Evolutionary conservation across 2,888 invertebrate genomes (phyloP).

Genomic region (Cepaea hortensis): DNA sequence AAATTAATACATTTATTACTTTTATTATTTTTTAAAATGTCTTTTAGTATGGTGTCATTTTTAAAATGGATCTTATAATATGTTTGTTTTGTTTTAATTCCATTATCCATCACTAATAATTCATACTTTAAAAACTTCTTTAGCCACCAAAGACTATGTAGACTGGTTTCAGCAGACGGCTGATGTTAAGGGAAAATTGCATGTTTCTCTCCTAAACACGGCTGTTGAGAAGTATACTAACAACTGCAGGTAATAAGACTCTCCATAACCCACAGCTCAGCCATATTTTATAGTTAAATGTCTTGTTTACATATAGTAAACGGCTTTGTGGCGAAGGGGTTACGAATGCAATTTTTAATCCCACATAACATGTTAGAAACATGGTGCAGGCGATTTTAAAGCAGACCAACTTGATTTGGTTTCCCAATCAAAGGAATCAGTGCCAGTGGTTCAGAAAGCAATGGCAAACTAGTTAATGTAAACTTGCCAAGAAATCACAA

Average conservation of each 20-base stretch:
- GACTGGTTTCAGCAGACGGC: conserved; percentile 69
- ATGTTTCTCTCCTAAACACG: conserved; percentile 65
- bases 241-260: conserved; percentile 65
- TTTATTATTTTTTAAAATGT: not conserved
- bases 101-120: not conserved
- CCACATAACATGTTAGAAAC: too few species aligned
- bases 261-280: conserved; percentile 11
- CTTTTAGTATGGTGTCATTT: not conserved
- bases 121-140: not conserved
- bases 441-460: too few species aligned
- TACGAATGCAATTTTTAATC: too few species aligned
- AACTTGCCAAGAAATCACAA: too few species aligned
- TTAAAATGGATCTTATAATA: not conserved
- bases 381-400: too few species aligned
- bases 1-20: too few species aligned
- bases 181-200: conserved; percentile 62
- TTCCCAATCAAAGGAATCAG: too few species aligned
- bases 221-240: conserved; percentile 68
- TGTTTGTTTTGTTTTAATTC: not conserved
- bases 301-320: too few species aligned
- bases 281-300: too few species aligned
- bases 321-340: too few species aligned
- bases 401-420: too few species aligned
- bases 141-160: conserved; percentile 68
- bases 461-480: too few species aligned